These are phyloP conservation scores for Halocynthia roretzi DNA, from an alignment of 23 tunicate species.

Conservation along the genomic window DNA sequence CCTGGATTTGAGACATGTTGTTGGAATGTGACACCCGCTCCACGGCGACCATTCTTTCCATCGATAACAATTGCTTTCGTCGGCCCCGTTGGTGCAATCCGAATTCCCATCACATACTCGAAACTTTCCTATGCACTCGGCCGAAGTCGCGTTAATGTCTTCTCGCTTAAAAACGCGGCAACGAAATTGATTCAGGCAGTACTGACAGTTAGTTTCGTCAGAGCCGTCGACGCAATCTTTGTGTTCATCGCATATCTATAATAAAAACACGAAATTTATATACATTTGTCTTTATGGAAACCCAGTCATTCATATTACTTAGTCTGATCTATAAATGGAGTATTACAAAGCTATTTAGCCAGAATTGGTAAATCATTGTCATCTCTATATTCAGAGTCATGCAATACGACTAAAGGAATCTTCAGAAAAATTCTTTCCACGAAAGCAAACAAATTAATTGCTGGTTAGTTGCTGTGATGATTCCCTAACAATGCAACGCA, in stretches of 20 bases:
- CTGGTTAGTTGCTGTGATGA: no score
- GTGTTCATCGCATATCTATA: conserved; percentile 54
- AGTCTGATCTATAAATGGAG: no score
- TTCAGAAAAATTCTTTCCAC: no score
- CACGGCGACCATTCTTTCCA: conserved; percentile 78
- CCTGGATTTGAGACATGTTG: conserved; percentile 46
- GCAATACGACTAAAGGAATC: no score
- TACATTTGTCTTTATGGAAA: no score
- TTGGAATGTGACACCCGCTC: conserved; percentile 47
- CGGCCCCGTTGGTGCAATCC: conserved; percentile 49
- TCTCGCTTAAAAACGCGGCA: conserved; percentile 39
- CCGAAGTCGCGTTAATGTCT: conserved; percentile 55
- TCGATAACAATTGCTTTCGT: conserved; percentile 48
- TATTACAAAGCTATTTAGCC: no score
- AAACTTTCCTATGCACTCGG: conserved; percentile 60
- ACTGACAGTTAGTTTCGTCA: conserved; percentile 70
- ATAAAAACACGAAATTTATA: no score
- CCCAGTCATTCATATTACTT: no score
- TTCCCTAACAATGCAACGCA: no score
- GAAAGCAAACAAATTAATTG: no score
- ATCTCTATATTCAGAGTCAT: no score
- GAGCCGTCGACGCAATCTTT: conserved; percentile 86
- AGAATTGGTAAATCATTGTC: no score
- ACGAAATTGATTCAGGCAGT: conserved; percentile 68
- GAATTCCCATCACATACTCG: conserved; percentile 61